A percentile compares a stretch with the other conserved stretches of the same genome.
phyloP scores from a whole-genome alignment of 2,888 invertebrate genomes.

The Hybos culiciformis region DNA sequence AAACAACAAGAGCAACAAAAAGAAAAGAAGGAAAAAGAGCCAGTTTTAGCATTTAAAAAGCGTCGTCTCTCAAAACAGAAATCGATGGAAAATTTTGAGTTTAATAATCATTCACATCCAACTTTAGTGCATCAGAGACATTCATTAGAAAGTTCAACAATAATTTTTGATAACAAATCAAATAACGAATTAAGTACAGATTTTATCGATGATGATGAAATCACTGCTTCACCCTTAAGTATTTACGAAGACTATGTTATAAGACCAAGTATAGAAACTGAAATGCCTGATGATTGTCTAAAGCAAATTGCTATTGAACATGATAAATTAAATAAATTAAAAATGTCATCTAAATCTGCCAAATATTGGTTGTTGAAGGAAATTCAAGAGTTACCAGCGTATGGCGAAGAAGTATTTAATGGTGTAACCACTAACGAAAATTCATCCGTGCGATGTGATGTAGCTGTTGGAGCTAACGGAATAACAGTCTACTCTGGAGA shows the following conservation, averaged over 20 bases:
- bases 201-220: constrained; percentile 4
- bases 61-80: constrained; percentile 34
- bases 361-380: constrained; percentile 74
- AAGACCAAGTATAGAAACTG: constrained; percentile 17
- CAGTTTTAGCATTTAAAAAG: constrained; percentile 31
- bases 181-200: not conserved
- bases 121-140: not conserved
- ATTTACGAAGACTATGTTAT: constrained; percentile 31
- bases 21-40: constrained; percentile 30
- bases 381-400: constrained; percentile 63
- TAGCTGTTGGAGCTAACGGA: constrained; percentile 75
- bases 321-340: constrained; percentile 33
- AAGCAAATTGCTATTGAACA: constrained; percentile 31
- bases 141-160: constrained; percentile 7
- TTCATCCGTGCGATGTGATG: constrained; percentile 34
- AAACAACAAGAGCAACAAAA: constrained; percentile 24
- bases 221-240: constrained; percentile 24
- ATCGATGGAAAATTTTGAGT: constrained; percentile 30
- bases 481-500: constrained; percentile 58
- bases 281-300: constrained; percentile 28
- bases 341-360: constrained; percentile 61
- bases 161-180: not conserved
- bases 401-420: constrained; percentile 73
- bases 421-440: constrained; percentile 40
- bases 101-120: constrained; percentile 4